These are phyloP conservation scores for Chromobotia macracanthus DNA, from an alignment of 2,797 vertebrate species.

Conservation along the genomic window DNA sequence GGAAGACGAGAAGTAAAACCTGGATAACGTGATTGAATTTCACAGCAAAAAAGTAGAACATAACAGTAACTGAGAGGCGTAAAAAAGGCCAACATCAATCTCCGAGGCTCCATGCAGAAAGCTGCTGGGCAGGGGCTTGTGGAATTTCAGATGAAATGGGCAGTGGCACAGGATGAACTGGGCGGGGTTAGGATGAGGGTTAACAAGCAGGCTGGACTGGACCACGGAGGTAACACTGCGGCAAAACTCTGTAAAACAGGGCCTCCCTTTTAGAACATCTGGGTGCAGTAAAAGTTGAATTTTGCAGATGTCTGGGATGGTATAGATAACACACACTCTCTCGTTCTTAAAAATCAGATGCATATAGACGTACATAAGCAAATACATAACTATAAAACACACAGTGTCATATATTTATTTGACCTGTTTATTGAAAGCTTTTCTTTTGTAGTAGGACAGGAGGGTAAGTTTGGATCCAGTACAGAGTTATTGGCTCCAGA, in stretches of 20 bases:
- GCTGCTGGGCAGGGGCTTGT: conserved; percentile 32
- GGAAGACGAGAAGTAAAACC: conserved; percentile 64
- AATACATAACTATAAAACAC: conserved; percentile 19
- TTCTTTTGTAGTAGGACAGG: conserved; percentile 50
- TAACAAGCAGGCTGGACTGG: background rate
- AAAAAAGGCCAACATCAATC: conserved; percentile 65
- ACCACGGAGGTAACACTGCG: conserved; percentile 23
- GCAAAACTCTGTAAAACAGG: conserved; percentile 12
- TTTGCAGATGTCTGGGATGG: conserved; percentile 45
- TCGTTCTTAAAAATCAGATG: conserved; percentile 1
- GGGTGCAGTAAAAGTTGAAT: no score
- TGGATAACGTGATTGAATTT: conserved; percentile 79
- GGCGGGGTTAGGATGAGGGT: conserved; percentile 1
- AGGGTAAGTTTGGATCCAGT: conserved; percentile 15
- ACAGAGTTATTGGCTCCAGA: conserved; percentile 57
- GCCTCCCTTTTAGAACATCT: conserved; percentile 18
- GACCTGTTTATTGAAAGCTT: conserved; percentile 41
- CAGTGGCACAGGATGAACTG: conserved; percentile 17
- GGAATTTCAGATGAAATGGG: background rate
- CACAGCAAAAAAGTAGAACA: conserved; percentile 72
- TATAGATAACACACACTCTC: conserved; percentile 33
- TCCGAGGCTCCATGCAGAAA: conserved; percentile 47
- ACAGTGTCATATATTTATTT: conserved; percentile 37
- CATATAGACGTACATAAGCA: conserved; percentile 24
- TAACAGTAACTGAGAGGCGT: conserved; percentile 66